Evolutionary conservation across 2,888 invertebrate species (phyloP), one percentile per base, ranked within the genome.

Genomic region (Caenorhabditis panamensis): DNA sequence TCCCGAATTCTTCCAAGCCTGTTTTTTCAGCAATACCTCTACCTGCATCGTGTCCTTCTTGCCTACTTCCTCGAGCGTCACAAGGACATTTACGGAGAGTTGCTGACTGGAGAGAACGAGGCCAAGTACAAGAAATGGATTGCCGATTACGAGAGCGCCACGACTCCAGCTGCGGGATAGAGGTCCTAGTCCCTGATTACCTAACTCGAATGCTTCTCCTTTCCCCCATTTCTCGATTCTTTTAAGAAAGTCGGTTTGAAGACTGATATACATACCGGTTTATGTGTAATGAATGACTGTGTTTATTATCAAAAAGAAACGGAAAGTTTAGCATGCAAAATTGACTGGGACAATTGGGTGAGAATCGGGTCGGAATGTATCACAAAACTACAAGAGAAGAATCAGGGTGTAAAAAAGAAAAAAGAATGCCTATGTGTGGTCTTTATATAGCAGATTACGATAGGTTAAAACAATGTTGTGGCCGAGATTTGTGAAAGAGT

Each of bases 401-500:
- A 22, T 31, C 31, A 9, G 28, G 31, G 28, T n/a, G n/a, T 44
- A 36, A 41, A 16, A 41, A 13, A 41, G 41, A 41, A 16, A 49
- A 28, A 22, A 22, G 20, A 13, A 36, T 56, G 26, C 24, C 59
- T 66, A 71, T 4, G 58, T 61, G 41, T 69, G 75, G 28, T 85
- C 84, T 49, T 83, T 87, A 41, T 84, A 81, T 64, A 84, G 78
- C 16, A 87, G 83, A 18, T 83, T 85, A 31, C 83, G 75, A 66
- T 87, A 87, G 56, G 87, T 87, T n/a, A 87, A 81, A 2, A 88
- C 89, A 36, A 90, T 82, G 67, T 90, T 90, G 67, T 89, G 89
- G 0, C 90, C 89, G 51, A 90, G 86, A 79, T 90, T 90, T 0
- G 89, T 88, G 83, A 90, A 90, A 1, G 86, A 87, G 66, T 89